phyloP scores from a whole-genome alignment of 2,888 invertebrate species.

The Chymomyza amoena region DNA sequence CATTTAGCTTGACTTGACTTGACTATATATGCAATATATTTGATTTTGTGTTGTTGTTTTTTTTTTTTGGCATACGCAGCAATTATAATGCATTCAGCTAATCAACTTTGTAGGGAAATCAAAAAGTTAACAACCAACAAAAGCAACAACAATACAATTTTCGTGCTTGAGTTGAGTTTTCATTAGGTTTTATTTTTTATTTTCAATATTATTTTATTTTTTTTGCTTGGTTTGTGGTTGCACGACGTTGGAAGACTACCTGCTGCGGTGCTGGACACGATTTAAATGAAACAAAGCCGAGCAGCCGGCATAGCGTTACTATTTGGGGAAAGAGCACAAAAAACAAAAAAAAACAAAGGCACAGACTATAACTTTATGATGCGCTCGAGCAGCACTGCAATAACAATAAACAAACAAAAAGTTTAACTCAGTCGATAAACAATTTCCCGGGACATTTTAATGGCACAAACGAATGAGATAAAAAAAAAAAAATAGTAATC shows the following conservation, averaged over 20 bases:
- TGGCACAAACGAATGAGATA: constrained; percentile 44
- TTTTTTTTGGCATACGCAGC: constrained; percentile 59
- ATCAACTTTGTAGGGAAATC: constrained; percentile 71
- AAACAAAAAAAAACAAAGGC: background rate
- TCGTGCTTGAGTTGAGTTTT: constrained; percentile 69
- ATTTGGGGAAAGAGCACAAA: background rate
- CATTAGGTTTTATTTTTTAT: constrained; percentile 48
- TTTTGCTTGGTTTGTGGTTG: constrained; percentile 54
- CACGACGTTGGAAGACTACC: constrained; percentile 33
- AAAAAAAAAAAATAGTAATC: constrained; percentile 18
- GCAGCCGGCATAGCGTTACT: background rate
- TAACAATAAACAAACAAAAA: constrained; percentile 15
- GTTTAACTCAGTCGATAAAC: constrained; percentile 53
- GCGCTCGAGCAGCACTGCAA: constrained; percentile 40
- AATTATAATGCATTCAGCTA: constrained; percentile 70
- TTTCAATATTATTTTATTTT: constrained; percentile 15
- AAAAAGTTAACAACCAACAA: constrained; percentile 40
- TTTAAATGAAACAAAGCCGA: constrained; percentile 49
- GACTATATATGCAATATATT: background rate
- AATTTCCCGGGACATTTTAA: constrained; percentile 52
- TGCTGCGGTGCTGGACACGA: constrained; percentile 36
- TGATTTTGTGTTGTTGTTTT: constrained; percentile 40
- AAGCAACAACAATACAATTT: constrained; percentile 51
- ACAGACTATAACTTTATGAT: constrained; percentile 45
- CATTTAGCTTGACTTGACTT: background rate